Percentiles rank a stretch among this genome's conserved stretches.
Conservation (phyloP, 2,888 invertebrate genomes). For the Acleris holmiana region DNA sequence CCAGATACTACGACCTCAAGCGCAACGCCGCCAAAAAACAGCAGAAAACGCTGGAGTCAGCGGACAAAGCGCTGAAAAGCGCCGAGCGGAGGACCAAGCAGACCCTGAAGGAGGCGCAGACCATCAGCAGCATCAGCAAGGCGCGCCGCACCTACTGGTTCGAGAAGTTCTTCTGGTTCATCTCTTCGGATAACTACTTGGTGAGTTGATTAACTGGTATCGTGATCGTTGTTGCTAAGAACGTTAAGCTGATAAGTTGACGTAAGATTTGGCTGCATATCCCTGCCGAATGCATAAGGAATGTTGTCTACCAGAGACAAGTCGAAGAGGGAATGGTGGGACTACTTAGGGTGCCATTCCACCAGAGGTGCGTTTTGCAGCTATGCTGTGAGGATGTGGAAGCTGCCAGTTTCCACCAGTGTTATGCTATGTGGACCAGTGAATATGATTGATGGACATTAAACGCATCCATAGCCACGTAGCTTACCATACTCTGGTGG, state of each 20-base stretch:
- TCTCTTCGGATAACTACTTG: constrained; percentile 97
- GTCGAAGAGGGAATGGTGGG: too few species aligned
- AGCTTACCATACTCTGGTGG: too few species aligned
- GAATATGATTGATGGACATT: too few species aligned
- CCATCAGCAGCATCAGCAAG: constrained; percentile 96
- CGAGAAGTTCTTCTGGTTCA: constrained; percentile 99
- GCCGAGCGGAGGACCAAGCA: constrained; percentile 98
- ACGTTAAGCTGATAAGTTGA: not conserved
- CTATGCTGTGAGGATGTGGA: too few species aligned
- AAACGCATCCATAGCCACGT: too few species aligned
- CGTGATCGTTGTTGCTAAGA: not conserved
- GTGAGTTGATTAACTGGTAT: constrained; percentile 54
- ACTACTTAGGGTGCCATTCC: too few species aligned
- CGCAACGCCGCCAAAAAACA: constrained; percentile 96
- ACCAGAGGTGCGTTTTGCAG: too few species aligned
- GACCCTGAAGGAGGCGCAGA: constrained; percentile 95
- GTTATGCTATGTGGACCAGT: too few species aligned
- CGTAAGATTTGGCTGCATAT: too few species aligned
- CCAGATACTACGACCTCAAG: constrained; percentile 95
- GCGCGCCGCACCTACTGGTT: constrained; percentile 98
- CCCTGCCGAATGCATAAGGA: too few species aligned
- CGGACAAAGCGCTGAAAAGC: constrained; percentile 96
- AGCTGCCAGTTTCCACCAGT: too few species aligned
- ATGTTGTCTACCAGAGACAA: too few species aligned
- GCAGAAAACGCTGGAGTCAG: constrained; percentile 97